Evolutionary conservation across 2,888 invertebrate genomes (phyloP).

Genomic region (Thera britannica): DNA sequence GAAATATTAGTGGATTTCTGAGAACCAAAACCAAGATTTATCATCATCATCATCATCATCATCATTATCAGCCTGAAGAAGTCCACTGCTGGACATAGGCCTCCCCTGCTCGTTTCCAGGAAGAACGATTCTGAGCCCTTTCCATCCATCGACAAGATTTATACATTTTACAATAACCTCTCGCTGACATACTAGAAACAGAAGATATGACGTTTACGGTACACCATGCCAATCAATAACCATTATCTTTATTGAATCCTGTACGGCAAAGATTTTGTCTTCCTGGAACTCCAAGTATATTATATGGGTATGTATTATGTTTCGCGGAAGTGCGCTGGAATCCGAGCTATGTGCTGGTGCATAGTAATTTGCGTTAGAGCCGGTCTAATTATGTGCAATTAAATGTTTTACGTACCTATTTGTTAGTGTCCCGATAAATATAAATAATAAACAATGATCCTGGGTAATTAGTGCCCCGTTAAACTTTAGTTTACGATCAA

Average conservation of each 20-base stretch:
- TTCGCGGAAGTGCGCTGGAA: conserved; percentile 17
- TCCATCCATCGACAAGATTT: no score
- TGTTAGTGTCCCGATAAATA: neutral
- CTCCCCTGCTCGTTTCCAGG: no score
- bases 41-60: no score
- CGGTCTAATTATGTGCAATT: conserved; percentile 21
- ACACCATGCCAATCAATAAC: conserved; percentile 5
- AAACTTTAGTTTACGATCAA: neutral
- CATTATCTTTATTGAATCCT: conserved; percentile 2
- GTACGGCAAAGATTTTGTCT: conserved; percentile 4
- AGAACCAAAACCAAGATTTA: no score
- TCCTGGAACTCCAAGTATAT: conserved; percentile 15
- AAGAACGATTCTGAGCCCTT: no score
- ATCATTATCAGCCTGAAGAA: no score
- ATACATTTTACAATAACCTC: neutral
- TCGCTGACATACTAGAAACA: neutral
- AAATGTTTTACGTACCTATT: conserved; percentile 2
- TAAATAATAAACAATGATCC: neutral
- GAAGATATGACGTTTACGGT: neutral
- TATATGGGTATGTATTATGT: neutral
- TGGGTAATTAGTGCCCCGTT: neutral
- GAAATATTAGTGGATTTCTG: no score
- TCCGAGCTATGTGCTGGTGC: neutral
- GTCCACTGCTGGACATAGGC: no score
- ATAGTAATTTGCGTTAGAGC: conserved; percentile 11